Conservation (phyloP, 1,140 invertebrate genomes). For the Trichogramma pretiosum region DNA sequence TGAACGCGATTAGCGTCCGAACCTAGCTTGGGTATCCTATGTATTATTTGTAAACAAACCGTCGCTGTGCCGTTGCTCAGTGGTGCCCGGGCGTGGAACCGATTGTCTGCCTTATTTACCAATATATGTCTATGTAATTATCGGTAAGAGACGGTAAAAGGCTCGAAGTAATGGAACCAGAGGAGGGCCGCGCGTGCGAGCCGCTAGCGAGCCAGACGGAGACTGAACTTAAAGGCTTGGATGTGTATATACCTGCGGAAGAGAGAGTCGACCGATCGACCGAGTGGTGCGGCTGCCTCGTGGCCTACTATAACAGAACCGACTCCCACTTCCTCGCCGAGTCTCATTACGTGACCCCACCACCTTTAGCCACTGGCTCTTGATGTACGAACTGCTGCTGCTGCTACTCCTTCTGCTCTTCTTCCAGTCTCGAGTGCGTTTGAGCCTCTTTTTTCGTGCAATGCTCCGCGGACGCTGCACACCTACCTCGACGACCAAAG, state of each 20-base stretch:
- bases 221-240: not conserved
- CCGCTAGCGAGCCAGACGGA: constrained; percentile 6
- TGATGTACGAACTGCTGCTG: not conserved
- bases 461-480: not conserved
- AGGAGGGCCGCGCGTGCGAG: not conserved
- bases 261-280: constrained; percentile 18
- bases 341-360: constrained; percentile 31
- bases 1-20: too few species aligned
- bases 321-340: constrained; percentile 35
- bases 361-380: not conserved
- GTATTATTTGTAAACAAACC: too few species aligned
- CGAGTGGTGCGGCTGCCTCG: constrained; percentile 30
- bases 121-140: too few species aligned
- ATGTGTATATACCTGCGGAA: not conserved
- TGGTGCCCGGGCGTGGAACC: too few species aligned
- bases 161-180: not conserved
- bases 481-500: not conserved
- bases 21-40: too few species aligned
- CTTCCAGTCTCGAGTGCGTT: not conserved
- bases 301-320: constrained; percentile 49
- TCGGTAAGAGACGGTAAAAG: too few species aligned
- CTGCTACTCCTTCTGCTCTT: not conserved
- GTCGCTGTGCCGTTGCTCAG: too few species aligned
- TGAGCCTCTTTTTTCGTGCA: not conserved
- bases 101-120: too few species aligned